These are phyloP conservation scores for Solenopsis invicta DNA, from an alignment of 1,140 invertebrate species.

Conservation along the genomic window DNA sequence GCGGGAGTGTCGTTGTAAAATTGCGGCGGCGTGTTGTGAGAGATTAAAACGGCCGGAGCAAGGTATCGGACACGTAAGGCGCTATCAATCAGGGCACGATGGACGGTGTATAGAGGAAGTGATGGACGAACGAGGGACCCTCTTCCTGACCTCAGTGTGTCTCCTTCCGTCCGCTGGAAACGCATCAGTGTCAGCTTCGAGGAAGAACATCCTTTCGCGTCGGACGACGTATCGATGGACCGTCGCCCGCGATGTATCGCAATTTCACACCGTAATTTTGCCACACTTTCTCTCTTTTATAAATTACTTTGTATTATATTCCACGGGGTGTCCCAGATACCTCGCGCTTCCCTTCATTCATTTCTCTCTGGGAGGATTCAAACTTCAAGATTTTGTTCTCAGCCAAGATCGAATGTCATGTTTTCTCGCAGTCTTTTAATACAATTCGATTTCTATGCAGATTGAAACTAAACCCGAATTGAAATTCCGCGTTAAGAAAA, in stretches of 20 bases:
- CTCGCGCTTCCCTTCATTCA: neutral
- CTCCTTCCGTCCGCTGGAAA: constrained; percentile 64
- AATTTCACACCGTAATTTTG: constrained; percentile 46
- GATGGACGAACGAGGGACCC: constrained; percentile 69
- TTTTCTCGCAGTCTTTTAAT: neutral
- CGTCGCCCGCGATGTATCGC: constrained; percentile 32
- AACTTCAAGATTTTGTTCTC: constrained; percentile 23
- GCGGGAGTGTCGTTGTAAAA: constrained; percentile 7
- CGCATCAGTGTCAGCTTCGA: constrained; percentile 72
- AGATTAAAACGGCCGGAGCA: constrained; percentile 30
- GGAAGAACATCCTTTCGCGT: constrained; percentile 63
- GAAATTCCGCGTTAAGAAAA: neutral
- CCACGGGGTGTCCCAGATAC: constrained; percentile 12
- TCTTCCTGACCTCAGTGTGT: constrained; percentile 53
- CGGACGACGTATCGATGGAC: constrained; percentile 47
- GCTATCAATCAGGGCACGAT: constrained; percentile 72
- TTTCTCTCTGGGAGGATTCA: neutral
- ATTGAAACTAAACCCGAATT: neutral
- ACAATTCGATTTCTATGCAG: neutral
- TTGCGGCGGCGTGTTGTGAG: constrained; percentile 22
- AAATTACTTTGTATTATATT: constrained; percentile 58
- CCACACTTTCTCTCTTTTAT: constrained; percentile 28
- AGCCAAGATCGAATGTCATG: neutral
- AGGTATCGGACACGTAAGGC: constrained; percentile 58
- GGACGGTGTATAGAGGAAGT: constrained; percentile 49